These are phyloP conservation scores for Hozukius guyotensis DNA, from an alignment of 2,797 vertebrate genomes.

Conservation along the genomic window DNA sequence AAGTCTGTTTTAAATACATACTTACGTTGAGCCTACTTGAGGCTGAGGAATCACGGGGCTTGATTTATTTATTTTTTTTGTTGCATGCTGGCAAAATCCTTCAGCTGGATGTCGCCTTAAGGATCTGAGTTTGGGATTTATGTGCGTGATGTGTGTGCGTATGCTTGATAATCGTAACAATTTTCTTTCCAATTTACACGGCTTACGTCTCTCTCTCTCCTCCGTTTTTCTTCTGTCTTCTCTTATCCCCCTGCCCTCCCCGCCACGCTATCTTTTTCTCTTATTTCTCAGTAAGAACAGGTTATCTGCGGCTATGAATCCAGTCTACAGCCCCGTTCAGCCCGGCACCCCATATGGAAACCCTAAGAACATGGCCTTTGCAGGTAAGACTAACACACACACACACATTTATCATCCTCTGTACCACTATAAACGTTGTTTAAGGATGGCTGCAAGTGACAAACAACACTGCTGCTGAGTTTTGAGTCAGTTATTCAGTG, in stretches of 20 bases:
- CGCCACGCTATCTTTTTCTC: conserved; percentile 22
- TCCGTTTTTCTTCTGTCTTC: conserved; percentile 31
- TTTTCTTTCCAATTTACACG: conserved; percentile 46
- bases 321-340: conserved; percentile 98
- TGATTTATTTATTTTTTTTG: conserved; percentile 4
- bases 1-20: conserved; percentile 30
- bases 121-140: conserved; percentile 47
- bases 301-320: conserved; percentile 95
- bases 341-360: conserved; percentile 97
- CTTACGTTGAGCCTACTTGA: conserved; percentile 37
- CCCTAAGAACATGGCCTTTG: conserved; percentile 97
- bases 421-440: neutral
- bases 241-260: conserved; percentile 21
- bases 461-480: neutral
- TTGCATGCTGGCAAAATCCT: conserved; percentile 49
- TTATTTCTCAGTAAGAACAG: conserved; percentile 86
- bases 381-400: conserved; percentile 83
- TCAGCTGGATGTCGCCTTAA: conserved; percentile 43
- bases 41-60: conserved; percentile 37
- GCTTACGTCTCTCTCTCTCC: conserved; percentile 35
- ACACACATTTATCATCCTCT: neutral
- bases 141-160: conserved; percentile 17
- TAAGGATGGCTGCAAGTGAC: neutral
- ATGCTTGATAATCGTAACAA: conserved; percentile 34
- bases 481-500: neutral